Evolutionary conservation across 2,888 invertebrate genomes (phyloP), one percentile per base, ranked within the genome.

Genomic region (Dendrolimus houi): DNA sequence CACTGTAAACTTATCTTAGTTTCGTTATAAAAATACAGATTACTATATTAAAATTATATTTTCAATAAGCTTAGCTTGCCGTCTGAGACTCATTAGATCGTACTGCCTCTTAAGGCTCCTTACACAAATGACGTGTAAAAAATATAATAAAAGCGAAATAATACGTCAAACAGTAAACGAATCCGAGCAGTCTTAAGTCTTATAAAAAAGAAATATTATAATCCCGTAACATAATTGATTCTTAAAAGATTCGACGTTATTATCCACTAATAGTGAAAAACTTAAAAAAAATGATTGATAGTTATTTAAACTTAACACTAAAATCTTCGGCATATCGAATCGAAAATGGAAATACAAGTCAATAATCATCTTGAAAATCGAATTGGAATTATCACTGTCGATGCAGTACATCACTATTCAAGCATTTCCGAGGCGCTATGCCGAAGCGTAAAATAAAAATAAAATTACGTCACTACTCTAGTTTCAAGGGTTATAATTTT

Each of bases 21-120:
- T 75, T 75, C 72, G 70, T 82, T 87, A 89, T 79, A 89, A 89
- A 87, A 90, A 89, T 89, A 89, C 88, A 85, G 85, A 81, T 85
- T 81, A 81, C 80, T 87, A 86, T 81, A 78, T 81, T 83, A 64
- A 64, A 63, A 62, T 54, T 29, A 75, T 83, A 87, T 81, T 81
- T 80, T 86, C 81, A 77, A 83, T 77, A 83, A 83, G 81, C 79
- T 81, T 84, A 85, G 85, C 85, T 84, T 84, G 87, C 83, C 85
- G 72, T 78, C 77, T 83, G 89, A 87, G 86, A 85, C 86, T 86
- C 85, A 74, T 74, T 71, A 71, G 68, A 77, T 47, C 47, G 47
- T 76, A 77, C 71, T 83, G 87, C 88, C 89, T 88, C 88, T 83
- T 67, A 67, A 63, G 81, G 86, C 52, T 17, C 55, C n/a, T 52